A percentile compares a stretch with the other conserved stretches of the same genome.
Evolutionary conservation across 2,888 invertebrate species (phyloP).

Genomic region (Ophioninae sp.): DNA sequence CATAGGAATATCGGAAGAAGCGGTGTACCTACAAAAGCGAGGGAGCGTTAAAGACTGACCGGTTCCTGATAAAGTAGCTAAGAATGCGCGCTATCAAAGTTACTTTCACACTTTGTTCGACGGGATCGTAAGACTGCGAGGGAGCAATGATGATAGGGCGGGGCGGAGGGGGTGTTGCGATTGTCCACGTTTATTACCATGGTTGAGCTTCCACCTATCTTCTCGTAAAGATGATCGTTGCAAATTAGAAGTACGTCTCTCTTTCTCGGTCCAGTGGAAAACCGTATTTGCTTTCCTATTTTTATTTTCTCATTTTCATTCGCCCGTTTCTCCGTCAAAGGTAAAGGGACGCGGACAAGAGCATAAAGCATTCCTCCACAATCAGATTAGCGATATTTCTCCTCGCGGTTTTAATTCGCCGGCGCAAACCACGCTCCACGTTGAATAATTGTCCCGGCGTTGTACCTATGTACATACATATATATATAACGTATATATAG

Average conservation of each 20-base stretch:
- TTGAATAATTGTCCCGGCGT: slow-evolving; percentile 7
- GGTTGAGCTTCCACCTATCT: background rate
- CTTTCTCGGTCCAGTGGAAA: background rate
- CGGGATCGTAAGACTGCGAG: background rate
- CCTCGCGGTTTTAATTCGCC: background rate
- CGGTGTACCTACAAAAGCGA: background rate
- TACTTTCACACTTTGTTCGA: background rate
- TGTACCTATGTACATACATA: slow-evolving; percentile 3
- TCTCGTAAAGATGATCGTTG: background rate
- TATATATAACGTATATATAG: slow-evolving; percentile 2
- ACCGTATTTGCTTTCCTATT: background rate
- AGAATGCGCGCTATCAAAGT: background rate
- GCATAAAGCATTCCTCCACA: background rate
- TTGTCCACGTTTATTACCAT: background rate
- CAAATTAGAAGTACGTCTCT: background rate
- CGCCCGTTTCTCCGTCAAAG: background rate
- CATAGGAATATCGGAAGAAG: background rate
- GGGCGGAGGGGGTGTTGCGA: background rate
- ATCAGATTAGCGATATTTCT: slow-evolving; percentile 1
- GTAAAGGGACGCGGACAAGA: background rate
- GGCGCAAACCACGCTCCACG: background rate
- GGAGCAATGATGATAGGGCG: too few species aligned
- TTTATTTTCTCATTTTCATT: too few species aligned
- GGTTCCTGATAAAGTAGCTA: background rate
- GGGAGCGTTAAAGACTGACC: background rate